phyloP scores from a whole-genome alignment of 2,113 vertebrate species.

The Mustelus asterias region DNA sequence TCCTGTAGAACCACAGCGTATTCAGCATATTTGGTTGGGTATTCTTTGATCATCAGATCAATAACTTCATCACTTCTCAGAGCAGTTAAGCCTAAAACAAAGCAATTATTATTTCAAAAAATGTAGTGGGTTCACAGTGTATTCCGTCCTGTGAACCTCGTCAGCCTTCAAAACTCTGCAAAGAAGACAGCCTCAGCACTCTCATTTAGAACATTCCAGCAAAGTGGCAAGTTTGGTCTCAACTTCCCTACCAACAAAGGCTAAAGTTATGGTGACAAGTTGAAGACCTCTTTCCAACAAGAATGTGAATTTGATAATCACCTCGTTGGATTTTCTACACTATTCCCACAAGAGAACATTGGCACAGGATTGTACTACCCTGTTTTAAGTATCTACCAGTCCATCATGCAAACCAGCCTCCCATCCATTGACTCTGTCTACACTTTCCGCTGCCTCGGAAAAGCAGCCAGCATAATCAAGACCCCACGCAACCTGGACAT shows the following conservation, averaged over 20 bases:
- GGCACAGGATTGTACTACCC: background rate
- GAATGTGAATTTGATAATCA: constrained; percentile 60
- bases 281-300: constrained; percentile 68
- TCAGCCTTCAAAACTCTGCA: constrained; percentile 53
- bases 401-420: too few relatives aligned
- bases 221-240: constrained; percentile 83
- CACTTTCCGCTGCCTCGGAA: too few relatives aligned
- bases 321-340: background rate
- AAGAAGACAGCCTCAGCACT: constrained; percentile 72
- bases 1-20: constrained; percentile 96
- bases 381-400: background rate
- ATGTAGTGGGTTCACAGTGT: too few relatives aligned
- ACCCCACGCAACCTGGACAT: too few relatives aligned
- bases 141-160: too few relatives aligned
- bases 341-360: background rate
- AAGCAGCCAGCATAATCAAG: too few relatives aligned
- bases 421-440: too few relatives aligned
- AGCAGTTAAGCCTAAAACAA: constrained; percentile 78
- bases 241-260: constrained; percentile 87
- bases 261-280: constrained; percentile 83
- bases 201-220: constrained; percentile 88
- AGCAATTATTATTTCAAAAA: background rate
- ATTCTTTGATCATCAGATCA: constrained; percentile 98
- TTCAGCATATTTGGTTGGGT: constrained; percentile 88
- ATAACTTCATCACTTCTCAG: constrained; percentile 96